These are phyloP conservation scores for Calcarius lapponicus DNA, from an alignment of 2,797 vertebrate genomes.

Conservation along the genomic window DNA sequence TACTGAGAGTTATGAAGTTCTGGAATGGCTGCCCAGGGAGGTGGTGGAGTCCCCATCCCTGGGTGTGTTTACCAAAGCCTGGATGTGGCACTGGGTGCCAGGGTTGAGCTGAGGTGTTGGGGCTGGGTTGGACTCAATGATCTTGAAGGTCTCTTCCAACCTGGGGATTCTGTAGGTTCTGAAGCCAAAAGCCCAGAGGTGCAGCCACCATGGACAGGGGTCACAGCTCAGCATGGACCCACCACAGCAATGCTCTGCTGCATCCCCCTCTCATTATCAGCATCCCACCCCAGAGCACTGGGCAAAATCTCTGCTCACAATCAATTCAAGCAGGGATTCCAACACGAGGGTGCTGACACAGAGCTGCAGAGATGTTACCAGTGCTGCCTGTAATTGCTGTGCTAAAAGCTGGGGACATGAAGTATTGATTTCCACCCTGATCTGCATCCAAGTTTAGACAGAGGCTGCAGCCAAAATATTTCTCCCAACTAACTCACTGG, in stretches of 20 bases:
- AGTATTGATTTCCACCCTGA: slow-evolving; percentile 8
- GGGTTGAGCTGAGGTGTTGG: too few species aligned
- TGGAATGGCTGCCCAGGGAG: too few species aligned
- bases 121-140: too few species aligned
- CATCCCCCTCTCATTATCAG: background rate
- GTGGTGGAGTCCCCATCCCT: too few species aligned
- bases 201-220: accelerated
- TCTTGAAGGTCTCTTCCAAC: too few species aligned
- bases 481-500: background rate
- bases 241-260: background rate
- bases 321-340: background rate
- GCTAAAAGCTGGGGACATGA: background rate
- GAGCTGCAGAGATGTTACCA: background rate
- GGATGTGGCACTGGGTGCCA: too few species aligned
- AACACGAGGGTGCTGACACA: background rate
- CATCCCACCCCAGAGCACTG: background rate
- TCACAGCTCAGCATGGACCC: background rate
- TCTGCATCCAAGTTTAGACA: background rate
- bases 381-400: background rate
- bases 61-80: too few species aligned
- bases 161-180: background rate
- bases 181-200: background rate
- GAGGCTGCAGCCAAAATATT: slow-evolving; percentile 6
- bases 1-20: background rate
- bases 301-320: background rate